Evolutionary conservation across 1,140 invertebrate genomes (phyloP), one percentile per base, ranked within the genome.

Genomic region (Dinoponera quadriceps): DNA sequence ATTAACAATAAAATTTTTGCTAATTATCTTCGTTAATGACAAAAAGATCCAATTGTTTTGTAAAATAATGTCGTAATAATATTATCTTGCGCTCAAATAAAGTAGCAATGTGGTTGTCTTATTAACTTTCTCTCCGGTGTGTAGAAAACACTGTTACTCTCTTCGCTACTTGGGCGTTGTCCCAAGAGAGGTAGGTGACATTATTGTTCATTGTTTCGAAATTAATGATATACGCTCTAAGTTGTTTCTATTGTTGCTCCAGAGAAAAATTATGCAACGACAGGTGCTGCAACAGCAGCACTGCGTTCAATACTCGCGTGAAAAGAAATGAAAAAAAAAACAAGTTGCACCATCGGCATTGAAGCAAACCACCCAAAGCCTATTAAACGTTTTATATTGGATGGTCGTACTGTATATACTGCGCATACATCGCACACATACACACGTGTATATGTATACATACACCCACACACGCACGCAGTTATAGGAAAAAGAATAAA

Each of bases 171-270:
- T 48, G 59, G 69, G 62, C 59, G 44, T 63, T 33, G 63, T 75
- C 69, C 3, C 69, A 48, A 66, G 20, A 48, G 27, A 69, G 83
- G 48, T 71, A 27, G 59, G 51, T 55, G 75, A 71, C 65, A 59
- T 80, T 78, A 69, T 85, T 54, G 25, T 65, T 69, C 60, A 71
- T 74, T 51, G 66, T 78, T 59, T n/a, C 27, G 25, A 62, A 65
- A 86, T 77, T 77, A 66, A 62, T 65, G 60, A 83, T 82, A 59
- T 38, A 25, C 2, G 18, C 14, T 66, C 25, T 82, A 81, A 77
- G 81, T 83, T 83, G 57, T 74, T 80, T 60, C 62, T 57, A 85
- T 83, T 85, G 68, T 83, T 71, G 29, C 25, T 38, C 13, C 16
- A 51, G 48, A 63, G 63, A 71, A 69, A 80, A 59, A 69, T 78